Percentiles rank a stretch among this genome's conserved stretches.
phyloP scores from a whole-genome alignment of 2,888 invertebrate genomes.

The Monochamus alternatus region DNA sequence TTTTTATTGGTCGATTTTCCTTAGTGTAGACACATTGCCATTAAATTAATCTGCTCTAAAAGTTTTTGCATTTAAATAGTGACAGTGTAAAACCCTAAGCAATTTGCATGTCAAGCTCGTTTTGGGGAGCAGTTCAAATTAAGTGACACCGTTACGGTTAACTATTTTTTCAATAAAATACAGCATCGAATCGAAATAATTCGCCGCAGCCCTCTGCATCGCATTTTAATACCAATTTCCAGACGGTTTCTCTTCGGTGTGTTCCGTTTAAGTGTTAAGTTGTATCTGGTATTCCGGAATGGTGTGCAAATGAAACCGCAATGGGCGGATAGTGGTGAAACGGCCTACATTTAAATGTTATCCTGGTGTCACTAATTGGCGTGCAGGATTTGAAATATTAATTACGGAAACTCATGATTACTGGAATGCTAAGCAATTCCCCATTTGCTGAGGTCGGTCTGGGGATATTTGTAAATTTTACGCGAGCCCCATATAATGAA shows the following conservation, averaged over 20 bases:
- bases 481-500: no score
- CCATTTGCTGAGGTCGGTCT: not conserved
- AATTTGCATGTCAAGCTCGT: no score
- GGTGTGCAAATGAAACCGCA: constrained; percentile 8
- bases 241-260: not conserved
- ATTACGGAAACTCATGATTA: not conserved
- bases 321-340: not conserved
- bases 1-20: no score
- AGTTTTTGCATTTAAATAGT: no score
- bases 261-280: not conserved
- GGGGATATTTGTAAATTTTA: no score
- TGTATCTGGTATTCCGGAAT: not conserved
- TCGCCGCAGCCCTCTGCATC: not conserved
- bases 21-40: no score
- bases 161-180: not conserved
- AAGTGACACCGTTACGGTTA: no score
- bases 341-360: constrained; percentile 8
- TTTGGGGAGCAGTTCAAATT: no score
- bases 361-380: constrained; percentile 7
- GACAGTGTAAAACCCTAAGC: no score
- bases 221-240: not conserved
- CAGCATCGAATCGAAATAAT: not conserved
- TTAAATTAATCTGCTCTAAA: no score
- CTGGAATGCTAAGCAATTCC: not conserved
- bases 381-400: constrained; percentile 8